Percentiles rank a stretch among this genome's conserved stretches.
phyloP scores from a whole-genome alignment of 2,888 invertebrate species.

The Seladonia tumulorum region DNA sequence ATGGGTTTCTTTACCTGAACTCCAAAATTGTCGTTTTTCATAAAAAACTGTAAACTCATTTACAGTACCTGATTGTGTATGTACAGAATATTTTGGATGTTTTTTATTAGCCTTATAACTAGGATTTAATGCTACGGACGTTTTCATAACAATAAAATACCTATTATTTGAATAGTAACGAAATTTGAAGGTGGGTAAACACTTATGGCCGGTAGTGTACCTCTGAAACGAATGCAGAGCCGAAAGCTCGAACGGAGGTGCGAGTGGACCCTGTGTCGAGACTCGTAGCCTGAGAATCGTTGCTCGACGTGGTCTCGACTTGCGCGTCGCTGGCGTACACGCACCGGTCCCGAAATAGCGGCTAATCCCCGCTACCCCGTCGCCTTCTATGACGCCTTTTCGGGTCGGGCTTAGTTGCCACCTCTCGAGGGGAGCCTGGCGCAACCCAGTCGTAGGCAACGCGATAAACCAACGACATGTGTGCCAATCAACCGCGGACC shows the following conservation, averaged over 20 bases:
- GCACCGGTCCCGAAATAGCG: slow-evolving; percentile 76
- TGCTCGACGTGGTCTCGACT: slow-evolving; percentile 36
- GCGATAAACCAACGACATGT: slow-evolving; percentile 75
- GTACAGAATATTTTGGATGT: too few relatives aligned
- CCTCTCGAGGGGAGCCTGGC: slow-evolving; percentile 67
- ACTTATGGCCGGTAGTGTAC: too few relatives aligned
- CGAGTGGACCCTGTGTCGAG: background rate
- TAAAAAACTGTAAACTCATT: too few relatives aligned
- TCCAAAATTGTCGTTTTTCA: too few relatives aligned
- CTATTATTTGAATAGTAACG: too few relatives aligned
- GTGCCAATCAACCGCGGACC: slow-evolving; percentile 61
- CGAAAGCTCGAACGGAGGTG: background rate
- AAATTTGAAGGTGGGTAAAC: too few relatives aligned
- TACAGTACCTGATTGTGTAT: too few relatives aligned
- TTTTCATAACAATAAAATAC: too few relatives aligned
- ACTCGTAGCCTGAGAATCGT: slow-evolving; percentile 5
- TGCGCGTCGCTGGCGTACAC: slow-evolving; percentile 52
- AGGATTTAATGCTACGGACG: too few relatives aligned
- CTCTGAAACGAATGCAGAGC: background rate
- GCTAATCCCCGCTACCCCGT: slow-evolving; percentile 70
- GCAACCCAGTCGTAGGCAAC: slow-evolving; percentile 71
- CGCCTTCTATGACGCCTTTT: slow-evolving; percentile 76
- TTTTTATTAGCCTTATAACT: too few relatives aligned
- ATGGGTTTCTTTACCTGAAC: too few relatives aligned
- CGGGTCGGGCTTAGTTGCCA: slow-evolving; percentile 77